phyloP scores from a whole-genome alignment of 92 coral and sea anemone species.

The Montipora capitata region DNA sequence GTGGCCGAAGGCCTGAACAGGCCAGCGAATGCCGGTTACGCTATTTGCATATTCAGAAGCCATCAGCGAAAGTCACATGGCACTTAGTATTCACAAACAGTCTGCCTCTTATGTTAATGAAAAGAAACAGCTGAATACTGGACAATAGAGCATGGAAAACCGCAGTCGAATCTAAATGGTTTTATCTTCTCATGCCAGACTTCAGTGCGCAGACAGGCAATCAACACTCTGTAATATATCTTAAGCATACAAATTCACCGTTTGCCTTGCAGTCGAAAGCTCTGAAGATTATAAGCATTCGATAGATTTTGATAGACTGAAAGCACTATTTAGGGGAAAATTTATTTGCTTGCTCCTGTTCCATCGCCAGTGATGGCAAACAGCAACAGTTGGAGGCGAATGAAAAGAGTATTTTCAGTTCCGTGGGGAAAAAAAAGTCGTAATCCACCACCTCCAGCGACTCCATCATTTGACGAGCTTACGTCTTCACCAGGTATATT shows the following conservation, averaged over 20 bases:
- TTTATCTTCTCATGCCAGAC: constrained; percentile 17
- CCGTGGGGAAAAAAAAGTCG: constrained; percentile 79
- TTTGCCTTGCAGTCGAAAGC: neutral
- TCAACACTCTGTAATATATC: neutral
- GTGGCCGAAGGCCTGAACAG: neutral
- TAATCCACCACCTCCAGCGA: constrained; percentile 49
- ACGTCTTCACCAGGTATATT: constrained; percentile 81
- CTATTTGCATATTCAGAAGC: constrained; percentile 23
- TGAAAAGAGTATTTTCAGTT: constrained; percentile 68
- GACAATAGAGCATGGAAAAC: constrained; percentile 33
- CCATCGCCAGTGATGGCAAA: constrained; percentile 53
- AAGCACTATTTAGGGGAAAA: neutral
- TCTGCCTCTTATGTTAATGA: constrained; percentile 34
- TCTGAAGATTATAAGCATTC: neutral
- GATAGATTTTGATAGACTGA: neutral
- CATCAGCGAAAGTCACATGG: constrained; percentile 6
- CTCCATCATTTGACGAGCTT: constrained; percentile 53
- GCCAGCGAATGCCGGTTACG: neutral
- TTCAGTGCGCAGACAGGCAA: neutral
- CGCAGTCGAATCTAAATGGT: constrained; percentile 21
- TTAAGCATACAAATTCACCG: neutral
- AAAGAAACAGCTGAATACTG: constrained; percentile 33
- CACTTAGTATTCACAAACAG: constrained; percentile 34
- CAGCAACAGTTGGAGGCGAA: constrained; percentile 76
- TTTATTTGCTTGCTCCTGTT: constrained; percentile 6